These are phyloP conservation scores for Solenopsis invicta DNA, from an alignment of 1,140 invertebrate genomes.

Conservation along the genomic window DNA sequence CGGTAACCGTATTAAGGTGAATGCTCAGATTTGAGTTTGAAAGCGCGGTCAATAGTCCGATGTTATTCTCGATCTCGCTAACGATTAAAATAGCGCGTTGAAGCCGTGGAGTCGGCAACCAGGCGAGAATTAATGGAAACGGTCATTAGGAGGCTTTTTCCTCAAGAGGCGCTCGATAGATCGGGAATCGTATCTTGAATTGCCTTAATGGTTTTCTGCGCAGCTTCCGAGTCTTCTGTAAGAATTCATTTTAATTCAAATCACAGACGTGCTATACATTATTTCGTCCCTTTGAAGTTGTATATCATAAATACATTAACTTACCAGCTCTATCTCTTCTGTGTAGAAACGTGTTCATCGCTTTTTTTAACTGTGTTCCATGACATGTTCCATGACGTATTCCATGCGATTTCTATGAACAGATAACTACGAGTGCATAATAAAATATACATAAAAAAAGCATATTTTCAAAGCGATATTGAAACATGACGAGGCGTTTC, in stretches of 20 bases:
- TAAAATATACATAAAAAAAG: constrained; percentile 20
- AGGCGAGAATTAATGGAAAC: background rate
- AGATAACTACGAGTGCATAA: background rate
- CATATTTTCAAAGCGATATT: constrained; percentile 24
- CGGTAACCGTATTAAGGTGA: constrained; percentile 81
- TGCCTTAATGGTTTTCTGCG: too few relatives aligned
- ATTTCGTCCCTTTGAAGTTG: background rate
- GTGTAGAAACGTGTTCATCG: background rate
- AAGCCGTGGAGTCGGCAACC: background rate
- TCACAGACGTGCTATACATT: background rate
- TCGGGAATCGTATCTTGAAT: background rate
- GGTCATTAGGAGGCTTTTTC: background rate
- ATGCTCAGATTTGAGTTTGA: constrained; percentile 20
- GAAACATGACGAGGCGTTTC: constrained; percentile 7
- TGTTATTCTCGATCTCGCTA: background rate
- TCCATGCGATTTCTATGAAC: constrained; percentile 25
- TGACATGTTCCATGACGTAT: constrained; percentile 11
- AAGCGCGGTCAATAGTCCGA: background rate
- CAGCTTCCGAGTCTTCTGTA: background rate
- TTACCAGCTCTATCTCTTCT: background rate
- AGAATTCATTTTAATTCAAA: background rate
- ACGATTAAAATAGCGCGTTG: constrained; percentile 20
- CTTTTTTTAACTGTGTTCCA: constrained; percentile 1
- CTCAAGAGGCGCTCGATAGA: background rate
- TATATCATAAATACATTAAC: constrained; percentile 6